Base-by-base conservation (phyloP, 2,888 invertebrate species). In the Tetropium fuscum region DNA sequence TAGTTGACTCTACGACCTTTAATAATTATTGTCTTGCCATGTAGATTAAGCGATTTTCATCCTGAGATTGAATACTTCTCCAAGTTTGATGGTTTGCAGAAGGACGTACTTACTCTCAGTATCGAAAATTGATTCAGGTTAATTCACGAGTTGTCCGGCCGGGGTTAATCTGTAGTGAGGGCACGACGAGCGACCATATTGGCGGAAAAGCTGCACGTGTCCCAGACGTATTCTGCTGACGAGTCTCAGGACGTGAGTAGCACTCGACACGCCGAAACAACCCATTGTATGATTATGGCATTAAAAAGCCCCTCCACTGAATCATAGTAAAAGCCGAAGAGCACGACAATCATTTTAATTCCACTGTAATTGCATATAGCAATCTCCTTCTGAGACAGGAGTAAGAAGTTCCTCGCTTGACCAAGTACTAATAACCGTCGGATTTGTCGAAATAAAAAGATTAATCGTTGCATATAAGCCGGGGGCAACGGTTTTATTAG, bases 201-300 rank as follows among this genome's bases (percentile, higher is more conserved):
- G 62, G 60, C 53, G 55, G 57, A 63, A 65, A 63, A 65, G 53
- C 61, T 53, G 54, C 55, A 61, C 57, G 57, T 55, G 53, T 54
- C 53, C 38, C 53, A 19, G 36, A 47, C 30, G 55, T 44, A 62
- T 65, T 59, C 58, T 53, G 68, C 68, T 64, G 64, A 64, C 54
- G 61, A 41, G 64, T 27, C 41, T 10, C 19, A 18, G 58, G 57
- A 69, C 69, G 69, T 65, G 69, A 63, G 47, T 40, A 51, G 65
- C 62, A 63, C 67, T 60, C 64, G 20, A 63, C 60, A 59, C 40
- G 53, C 54, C 63, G 66, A 69, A 66, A 68, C 66, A 60, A 53
- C 41, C 63, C 60, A 66, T 66, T 68, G 69, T 68, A 67, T 60
- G 66, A 66, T 69, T 64, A 59, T 68, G 49, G 64, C 57, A 61